Conservation (phyloP, 2,797 vertebrate genomes). For the Prionace glauca region DNA sequence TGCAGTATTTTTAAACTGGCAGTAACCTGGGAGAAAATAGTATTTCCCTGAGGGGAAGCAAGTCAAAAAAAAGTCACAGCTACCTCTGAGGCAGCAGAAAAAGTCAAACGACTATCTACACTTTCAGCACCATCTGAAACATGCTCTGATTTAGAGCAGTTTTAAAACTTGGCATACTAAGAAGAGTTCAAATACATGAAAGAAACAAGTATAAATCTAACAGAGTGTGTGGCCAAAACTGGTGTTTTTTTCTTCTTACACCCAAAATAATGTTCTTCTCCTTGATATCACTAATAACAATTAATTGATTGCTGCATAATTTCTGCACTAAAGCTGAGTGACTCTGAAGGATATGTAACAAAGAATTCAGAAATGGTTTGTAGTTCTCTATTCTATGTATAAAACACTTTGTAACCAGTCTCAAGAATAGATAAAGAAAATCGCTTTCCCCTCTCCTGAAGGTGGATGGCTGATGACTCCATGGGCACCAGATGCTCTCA, state of each 20-base stretch:
- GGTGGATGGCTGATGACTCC: neutral
- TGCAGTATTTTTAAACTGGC: slow-evolving; percentile 46
- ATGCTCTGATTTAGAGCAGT: neutral
- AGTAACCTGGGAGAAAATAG: slow-evolving; percentile 55
- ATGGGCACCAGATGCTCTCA: neutral
- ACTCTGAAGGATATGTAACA: neutral
- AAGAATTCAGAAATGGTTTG: neutral
- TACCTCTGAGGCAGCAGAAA: neutral
- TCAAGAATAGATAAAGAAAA: neutral
- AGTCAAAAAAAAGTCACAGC: slow-evolving; percentile 24
- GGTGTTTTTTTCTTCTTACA: neutral
- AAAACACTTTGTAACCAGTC: neutral
- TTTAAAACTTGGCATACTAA: neutral
- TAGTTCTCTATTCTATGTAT: neutral
- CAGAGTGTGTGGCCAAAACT: neutral
- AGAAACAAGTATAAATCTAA: neutral
- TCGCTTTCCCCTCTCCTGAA: neutral
- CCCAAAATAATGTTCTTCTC: neutral
- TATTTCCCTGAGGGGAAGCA: neutral
- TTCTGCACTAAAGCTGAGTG: neutral
- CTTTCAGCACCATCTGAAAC: neutral
- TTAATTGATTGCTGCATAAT: neutral
- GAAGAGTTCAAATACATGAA: neutral
- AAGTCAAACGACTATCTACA: neutral
- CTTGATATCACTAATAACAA: neutral